Evolutionary conservation across 2,113 vertebrate species (phyloP).

Genomic region (Eretmochelys imbricata): DNA sequence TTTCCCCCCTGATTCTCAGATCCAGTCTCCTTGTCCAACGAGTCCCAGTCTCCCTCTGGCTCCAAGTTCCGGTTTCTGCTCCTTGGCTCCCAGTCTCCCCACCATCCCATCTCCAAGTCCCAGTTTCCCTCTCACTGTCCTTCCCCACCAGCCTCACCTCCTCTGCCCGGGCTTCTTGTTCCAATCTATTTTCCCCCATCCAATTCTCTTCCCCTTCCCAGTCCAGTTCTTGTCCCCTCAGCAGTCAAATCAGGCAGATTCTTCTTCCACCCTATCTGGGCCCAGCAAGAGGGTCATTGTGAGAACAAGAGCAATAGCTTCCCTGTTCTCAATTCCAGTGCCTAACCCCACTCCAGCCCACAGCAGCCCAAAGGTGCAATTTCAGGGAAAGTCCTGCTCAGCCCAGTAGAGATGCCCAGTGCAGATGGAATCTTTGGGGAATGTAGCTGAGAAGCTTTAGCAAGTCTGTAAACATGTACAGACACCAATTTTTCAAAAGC

Average conservation of each 20-base stretch:
- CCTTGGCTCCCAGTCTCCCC: background rate
- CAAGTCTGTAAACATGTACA: too few relatives aligned
- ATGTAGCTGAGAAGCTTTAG: too few relatives aligned
- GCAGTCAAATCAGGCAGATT: background rate
- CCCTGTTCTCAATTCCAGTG: background rate
- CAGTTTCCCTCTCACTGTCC: background rate
- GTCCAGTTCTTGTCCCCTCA: background rate
- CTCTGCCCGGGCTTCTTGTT: background rate
- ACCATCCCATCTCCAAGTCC: background rate
- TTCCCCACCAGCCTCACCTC: background rate
- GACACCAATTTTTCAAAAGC: too few relatives aligned
- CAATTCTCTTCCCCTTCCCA: too few relatives aligned
- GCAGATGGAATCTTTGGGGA: too few relatives aligned
- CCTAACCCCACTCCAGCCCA: too few relatives aligned
- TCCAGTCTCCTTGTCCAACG: background rate
- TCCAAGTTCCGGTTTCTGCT: background rate
- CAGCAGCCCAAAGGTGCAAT: too few relatives aligned
- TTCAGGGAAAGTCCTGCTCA: too few relatives aligned
- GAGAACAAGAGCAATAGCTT: background rate
- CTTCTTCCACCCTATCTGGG: background rate
- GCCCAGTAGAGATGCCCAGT: too few relatives aligned
- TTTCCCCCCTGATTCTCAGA: background rate
- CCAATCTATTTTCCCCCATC: background rate
- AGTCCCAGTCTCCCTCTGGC: too few relatives aligned
- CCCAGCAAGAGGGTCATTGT: background rate